Evolutionary conservation across 2,797 vertebrate species (phyloP).

Genomic region (Poliocrania exsul): DNA sequence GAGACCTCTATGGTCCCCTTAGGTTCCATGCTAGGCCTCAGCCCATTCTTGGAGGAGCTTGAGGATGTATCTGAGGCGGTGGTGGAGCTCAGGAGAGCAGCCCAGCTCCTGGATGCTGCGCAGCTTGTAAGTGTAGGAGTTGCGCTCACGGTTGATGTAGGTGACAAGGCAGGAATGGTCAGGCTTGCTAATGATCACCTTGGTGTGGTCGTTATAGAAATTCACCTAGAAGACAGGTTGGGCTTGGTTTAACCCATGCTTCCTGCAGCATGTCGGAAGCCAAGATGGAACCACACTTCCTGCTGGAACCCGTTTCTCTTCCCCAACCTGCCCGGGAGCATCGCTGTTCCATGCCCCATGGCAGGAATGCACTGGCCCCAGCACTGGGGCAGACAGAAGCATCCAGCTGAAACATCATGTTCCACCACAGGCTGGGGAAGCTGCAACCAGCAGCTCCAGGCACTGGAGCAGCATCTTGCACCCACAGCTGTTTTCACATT

Average conservation of each 20-base stretch:
- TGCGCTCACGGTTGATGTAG: conserved; percentile 91
- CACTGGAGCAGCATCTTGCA: background rate
- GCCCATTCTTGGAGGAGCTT: conserved; percentile 90
- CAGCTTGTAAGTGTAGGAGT: conserved; percentile 90
- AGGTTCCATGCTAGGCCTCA: conserved; percentile 72
- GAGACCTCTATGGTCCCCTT: background rate
- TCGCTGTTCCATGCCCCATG: background rate
- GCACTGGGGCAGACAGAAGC: background rate
- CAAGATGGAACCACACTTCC: background rate
- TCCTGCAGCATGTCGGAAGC: background rate
- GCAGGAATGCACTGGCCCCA: background rate
- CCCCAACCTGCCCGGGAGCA: background rate
- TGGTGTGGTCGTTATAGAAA: conserved; percentile 97
- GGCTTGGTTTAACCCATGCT: background rate
- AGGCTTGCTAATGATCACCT: conserved; percentile 93
- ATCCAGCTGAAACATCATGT: background rate
- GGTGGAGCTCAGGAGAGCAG: conserved; percentile 89
- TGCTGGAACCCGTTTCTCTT: conserved; percentile 43
- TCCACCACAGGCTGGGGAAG: background rate
- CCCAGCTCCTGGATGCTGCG: conserved; percentile 88
- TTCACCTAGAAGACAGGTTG: conserved; percentile 84
- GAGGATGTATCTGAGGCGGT: conserved; percentile 88
- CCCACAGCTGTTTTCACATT: background rate
- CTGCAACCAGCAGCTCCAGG: background rate
- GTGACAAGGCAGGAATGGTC: conserved; percentile 90